Percentiles rank a stretch among this genome's conserved stretches.
These are phyloP conservation scores for Sinella curviseta DNA, from an alignment of 1,140 invertebrate species.

Conservation along the genomic window DNA sequence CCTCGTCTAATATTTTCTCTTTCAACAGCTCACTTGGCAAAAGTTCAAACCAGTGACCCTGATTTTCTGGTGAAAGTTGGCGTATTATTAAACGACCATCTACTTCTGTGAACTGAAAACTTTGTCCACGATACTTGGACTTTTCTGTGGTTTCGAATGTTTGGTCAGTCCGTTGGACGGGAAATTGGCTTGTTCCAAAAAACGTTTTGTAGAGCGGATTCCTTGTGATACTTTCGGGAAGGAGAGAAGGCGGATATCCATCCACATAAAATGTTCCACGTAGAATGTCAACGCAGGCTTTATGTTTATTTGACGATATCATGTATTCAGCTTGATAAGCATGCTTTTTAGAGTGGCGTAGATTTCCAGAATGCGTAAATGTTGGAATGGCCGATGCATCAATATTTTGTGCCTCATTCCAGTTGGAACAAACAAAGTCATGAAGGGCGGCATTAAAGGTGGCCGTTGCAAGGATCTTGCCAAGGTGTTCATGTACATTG, in stretches of 20 bases:
- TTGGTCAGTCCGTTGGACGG: not conserved
- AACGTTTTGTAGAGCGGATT: not conserved
- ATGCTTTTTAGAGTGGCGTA: no score
- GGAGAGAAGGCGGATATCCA: constrained; percentile 26
- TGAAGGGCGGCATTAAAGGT: not conserved
- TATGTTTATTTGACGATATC: not conserved
- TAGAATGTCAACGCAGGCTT: constrained; percentile 17
- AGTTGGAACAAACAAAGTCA: not conserved
- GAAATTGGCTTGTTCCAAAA: not conserved
- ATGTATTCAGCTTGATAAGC: not conserved
- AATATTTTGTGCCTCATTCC: not conserved
- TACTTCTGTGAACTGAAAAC: constrained; percentile 13
- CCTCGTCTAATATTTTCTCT: no score
- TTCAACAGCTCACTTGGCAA: not conserved
- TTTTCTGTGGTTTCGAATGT: not conserved
- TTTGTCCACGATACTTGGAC: not conserved
- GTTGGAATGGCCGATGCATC: not conserved
- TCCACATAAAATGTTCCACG: constrained; percentile 33
- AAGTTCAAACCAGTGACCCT: not conserved
- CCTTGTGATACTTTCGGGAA: not conserved
- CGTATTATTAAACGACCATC: no score
- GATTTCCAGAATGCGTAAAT: no score
- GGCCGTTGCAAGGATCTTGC: not conserved
- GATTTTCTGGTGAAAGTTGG: not conserved
- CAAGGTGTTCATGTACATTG: not conserved